These are phyloP conservation scores for Rhagophthalmus giganteus DNA, from an alignment of 2,888 invertebrate genomes.

Conservation along the genomic window DNA sequence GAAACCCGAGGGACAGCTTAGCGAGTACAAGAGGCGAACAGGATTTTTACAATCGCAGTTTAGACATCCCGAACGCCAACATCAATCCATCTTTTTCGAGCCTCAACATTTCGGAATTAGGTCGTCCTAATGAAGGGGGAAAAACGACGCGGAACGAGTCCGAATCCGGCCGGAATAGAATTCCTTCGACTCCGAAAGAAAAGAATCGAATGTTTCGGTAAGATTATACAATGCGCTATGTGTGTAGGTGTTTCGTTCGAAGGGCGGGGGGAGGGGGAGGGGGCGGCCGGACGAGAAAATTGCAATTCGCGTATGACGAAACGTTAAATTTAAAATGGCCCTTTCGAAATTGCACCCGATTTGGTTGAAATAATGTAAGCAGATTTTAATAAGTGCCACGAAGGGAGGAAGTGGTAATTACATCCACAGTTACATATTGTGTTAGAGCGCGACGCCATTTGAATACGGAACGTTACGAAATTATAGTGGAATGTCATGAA, in stretches of 20 bases:
- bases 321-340: constrained; percentile 1
- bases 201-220: constrained; percentile 51
- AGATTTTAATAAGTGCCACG: constrained; percentile 28
- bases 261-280: too few relatives aligned
- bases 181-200: constrained; percentile 45
- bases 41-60: constrained; percentile 21
- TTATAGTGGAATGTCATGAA: constrained; percentile 30
- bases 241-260: too few relatives aligned
- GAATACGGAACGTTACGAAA: constrained; percentile 32
- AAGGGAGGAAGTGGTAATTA: constrained; percentile 30
- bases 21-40: constrained; percentile 13
- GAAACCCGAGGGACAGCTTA: constrained; percentile 18
- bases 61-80: constrained; percentile 20
- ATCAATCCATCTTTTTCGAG: constrained; percentile 24
- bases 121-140: constrained; percentile 26
- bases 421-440: constrained; percentile 27
- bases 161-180: constrained; percentile 16
- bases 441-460: constrained; percentile 27
- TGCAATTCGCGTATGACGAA: too few relatives aligned
- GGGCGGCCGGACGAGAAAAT: too few relatives aligned
- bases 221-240: constrained; percentile 29
- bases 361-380: constrained; percentile 25
- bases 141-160: constrained; percentile 14
- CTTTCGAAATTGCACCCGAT: constrained; percentile 14
- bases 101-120: constrained; percentile 27